These are phyloP conservation scores for Cranoglanis bouderius DNA, from an alignment of 2,113 vertebrate genomes.

Conservation along the genomic window DNA sequence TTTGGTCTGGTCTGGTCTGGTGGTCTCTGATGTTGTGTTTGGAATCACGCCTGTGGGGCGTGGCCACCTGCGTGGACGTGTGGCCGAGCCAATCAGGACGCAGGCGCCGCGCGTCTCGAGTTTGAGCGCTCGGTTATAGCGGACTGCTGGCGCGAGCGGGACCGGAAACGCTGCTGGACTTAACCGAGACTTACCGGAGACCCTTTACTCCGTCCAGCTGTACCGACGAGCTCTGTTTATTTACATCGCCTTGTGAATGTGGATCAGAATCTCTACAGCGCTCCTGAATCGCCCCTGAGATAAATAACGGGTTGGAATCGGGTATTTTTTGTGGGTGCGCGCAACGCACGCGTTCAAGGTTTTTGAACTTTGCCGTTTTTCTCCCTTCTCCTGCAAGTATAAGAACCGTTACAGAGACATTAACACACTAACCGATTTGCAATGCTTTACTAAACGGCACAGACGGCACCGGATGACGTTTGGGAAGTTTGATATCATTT, in stretches of 20 bases:
- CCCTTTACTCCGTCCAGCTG: not conserved
- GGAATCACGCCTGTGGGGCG: conserved; percentile 15
- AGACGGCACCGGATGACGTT: conserved; percentile 5
- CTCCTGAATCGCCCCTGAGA: not conserved
- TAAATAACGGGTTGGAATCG: not conserved
- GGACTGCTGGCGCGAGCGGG: conserved; percentile 34
- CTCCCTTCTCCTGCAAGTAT: not conserved
- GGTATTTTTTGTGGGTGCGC: not conserved
- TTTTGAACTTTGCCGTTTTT: not conserved
- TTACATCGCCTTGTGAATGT: not conserved
- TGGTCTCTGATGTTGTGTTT: not conserved
- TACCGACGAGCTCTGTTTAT: not conserved
- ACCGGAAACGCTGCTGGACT: conserved; percentile 37
- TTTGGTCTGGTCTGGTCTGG: not conserved
- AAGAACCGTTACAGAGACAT: not conserved
- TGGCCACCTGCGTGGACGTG: conserved; percentile 3
- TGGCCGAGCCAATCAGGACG: conserved; percentile 7
- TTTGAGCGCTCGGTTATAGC: conserved; percentile 50
- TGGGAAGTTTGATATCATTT: conserved; percentile 18
- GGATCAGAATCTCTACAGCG: conserved; percentile 1
- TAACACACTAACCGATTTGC: not conserved
- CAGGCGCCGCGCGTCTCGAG: conserved; percentile 35
- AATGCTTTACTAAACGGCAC: no score
- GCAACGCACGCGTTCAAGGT: not conserved
- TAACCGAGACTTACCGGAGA: conserved; percentile 21